A percentile compares a stretch with the other conserved stretches of the same genome.
These are phyloP conservation scores for Trachelus troglodyta DNA, from an alignment of 2,888 invertebrate genomes.

Conservation along the genomic window DNA sequence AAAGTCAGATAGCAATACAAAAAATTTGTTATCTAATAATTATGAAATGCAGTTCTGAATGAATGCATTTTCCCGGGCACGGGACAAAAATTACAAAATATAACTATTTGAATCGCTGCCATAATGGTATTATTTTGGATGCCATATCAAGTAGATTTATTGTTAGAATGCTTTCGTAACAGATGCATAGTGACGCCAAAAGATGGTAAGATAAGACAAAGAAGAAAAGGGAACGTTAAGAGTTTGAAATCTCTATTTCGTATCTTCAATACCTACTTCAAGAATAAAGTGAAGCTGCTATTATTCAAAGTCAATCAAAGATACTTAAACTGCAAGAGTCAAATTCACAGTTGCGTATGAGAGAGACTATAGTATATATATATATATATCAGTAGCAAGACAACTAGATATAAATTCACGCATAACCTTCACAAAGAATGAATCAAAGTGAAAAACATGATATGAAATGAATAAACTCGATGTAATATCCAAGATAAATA, in stretches of 20 bases:
- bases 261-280: background rate
- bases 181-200: background rate
- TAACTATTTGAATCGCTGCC: background rate
- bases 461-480: background rate
- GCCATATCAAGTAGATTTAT: background rate
- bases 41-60: background rate
- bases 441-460: background rate
- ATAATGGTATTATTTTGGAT: background rate
- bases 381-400: background rate
- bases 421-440: background rate
- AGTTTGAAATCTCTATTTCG: background rate
- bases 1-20: background rate
- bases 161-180: background rate
- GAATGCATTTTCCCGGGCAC: background rate
- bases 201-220: background rate
- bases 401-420: background rate
- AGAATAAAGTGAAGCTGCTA: background rate
- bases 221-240: background rate
- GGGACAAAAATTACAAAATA: background rate
- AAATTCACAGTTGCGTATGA: background rate
- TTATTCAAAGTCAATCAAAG: background rate
- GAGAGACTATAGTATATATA: too few species aligned
- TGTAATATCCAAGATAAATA: background rate
- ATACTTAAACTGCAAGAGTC: background rate
- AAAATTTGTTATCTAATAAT: background rate